These are phyloP conservation scores for Crotalus tigris DNA, from an alignment of 2,113 vertebrate species.

Conservation along the genomic window DNA sequence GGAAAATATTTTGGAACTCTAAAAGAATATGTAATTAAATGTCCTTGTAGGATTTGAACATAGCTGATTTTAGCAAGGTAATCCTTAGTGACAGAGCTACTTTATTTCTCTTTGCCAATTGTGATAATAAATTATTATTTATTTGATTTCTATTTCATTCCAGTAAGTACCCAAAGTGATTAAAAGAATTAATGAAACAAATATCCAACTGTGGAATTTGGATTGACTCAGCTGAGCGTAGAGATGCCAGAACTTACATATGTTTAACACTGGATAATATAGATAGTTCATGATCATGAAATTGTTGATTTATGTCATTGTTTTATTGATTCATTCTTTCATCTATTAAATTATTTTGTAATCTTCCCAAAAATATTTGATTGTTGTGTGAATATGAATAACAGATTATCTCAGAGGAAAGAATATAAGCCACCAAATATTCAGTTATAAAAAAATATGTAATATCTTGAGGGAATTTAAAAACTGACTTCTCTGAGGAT, in stretches of 20 bases:
- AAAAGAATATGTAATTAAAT: neutral
- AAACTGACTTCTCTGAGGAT: neutral
- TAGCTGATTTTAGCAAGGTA: neutral
- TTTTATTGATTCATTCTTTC: neutral
- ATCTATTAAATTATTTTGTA: neutral
- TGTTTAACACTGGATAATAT: neutral
- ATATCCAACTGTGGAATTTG: neutral
- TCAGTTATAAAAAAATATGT: neutral
- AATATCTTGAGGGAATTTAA: neutral
- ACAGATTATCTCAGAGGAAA: neutral
- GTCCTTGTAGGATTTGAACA: neutral
- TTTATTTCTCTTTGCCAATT: neutral
- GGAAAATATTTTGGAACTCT: neutral
- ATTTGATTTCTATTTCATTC: neutral
- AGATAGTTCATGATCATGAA: neutral
- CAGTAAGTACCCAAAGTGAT: neutral
- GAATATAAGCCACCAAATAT: neutral
- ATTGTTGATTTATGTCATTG: neutral
- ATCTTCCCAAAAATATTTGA: neutral
- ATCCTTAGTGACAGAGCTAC: neutral
- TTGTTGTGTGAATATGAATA: neutral
- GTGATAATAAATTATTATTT: neutral
- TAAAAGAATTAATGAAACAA: neutral
- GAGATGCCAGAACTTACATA: neutral
- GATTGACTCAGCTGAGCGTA: neutral